Evolutionary conservation across 2,888 invertebrate genomes (phyloP).

Genomic region (Ariolimax columbianus): DNA sequence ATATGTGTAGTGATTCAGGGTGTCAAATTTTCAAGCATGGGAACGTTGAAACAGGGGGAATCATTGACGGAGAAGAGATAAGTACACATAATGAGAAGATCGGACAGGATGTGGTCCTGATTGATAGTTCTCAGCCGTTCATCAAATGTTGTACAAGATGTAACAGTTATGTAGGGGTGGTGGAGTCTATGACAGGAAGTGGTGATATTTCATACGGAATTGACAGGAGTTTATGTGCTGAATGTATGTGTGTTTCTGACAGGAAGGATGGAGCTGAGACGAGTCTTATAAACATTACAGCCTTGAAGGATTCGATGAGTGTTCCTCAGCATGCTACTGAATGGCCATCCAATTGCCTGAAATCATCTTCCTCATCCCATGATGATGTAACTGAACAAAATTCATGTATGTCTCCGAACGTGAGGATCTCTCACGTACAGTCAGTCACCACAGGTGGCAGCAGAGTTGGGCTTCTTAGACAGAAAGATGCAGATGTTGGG

Average conservation of each 20-base stretch:
- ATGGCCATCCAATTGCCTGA: too few species aligned
- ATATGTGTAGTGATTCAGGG: background rate
- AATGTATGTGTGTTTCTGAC: background rate
- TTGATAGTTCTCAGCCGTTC: background rate
- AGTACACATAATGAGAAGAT: background rate
- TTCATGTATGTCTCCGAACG: background rate
- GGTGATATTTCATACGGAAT: background rate
- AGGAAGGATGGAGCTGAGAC: background rate
- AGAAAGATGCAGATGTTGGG: background rate
- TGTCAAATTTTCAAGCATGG: background rate
- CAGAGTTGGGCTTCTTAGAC: background rate
- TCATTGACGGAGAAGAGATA: background rate
- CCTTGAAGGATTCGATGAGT: background rate
- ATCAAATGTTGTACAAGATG: background rate
- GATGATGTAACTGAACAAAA: background rate
- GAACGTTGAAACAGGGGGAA: background rate
- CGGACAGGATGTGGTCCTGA: background rate
- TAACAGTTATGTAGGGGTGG: background rate
- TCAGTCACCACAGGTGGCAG: background rate
- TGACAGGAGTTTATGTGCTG: background rate
- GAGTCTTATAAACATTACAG: background rate
- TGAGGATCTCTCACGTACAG: background rate
- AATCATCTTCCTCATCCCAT: background rate
- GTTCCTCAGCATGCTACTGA: background rate
- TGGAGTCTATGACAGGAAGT: background rate